Conservation (phyloP, 2,113 vertebrate genomes). For the Lamprotornis superbus region DNA sequence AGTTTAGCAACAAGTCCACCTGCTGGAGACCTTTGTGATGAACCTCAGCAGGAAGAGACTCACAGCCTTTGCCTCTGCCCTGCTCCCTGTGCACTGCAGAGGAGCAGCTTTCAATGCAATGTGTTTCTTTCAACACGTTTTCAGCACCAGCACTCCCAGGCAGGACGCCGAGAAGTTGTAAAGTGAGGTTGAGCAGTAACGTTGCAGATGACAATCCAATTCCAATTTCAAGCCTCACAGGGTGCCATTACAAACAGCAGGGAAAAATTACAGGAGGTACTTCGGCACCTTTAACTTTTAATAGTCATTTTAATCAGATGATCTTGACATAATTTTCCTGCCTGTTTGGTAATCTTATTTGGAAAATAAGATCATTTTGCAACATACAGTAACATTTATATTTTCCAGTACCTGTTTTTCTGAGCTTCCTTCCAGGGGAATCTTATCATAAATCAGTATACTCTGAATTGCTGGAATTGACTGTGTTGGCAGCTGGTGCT, state of each 20-base stretch:
- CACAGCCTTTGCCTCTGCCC: background rate
- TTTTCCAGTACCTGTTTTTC: conserved; percentile 24
- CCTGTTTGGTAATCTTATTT: conserved; percentile 45
- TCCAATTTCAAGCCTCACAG: conserved; percentile 65
- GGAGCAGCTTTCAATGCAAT: background rate
- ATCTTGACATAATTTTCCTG: conserved; percentile 51
- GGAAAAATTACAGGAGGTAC: conserved; percentile 31
- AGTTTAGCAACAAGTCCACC: background rate
- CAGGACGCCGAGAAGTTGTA: fast-evolving
- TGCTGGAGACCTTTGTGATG: fast-evolving
- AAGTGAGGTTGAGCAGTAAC: background rate
- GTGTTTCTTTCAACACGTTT: background rate
- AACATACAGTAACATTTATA: background rate
- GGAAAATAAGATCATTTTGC: conserved; percentile 24
- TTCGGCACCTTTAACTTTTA: conserved; percentile 51
- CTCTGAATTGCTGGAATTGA: conserved; percentile 33
- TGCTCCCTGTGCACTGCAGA: background rate
- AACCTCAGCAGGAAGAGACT: background rate
- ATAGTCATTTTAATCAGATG: conserved; percentile 52
- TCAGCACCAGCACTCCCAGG: background rate
- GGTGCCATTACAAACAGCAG: conserved; percentile 56
- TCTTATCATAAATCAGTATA: conserved; percentile 55
- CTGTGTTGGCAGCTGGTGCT: conserved; percentile 40
- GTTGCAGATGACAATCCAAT: conserved; percentile 30
- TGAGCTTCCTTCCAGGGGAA: conserved; percentile 35